Evolutionary conservation across 2,113 vertebrate species (phyloP), one percentile per base, ranked within the genome.

Genomic region (Triplophysa siluroides): DNA sequence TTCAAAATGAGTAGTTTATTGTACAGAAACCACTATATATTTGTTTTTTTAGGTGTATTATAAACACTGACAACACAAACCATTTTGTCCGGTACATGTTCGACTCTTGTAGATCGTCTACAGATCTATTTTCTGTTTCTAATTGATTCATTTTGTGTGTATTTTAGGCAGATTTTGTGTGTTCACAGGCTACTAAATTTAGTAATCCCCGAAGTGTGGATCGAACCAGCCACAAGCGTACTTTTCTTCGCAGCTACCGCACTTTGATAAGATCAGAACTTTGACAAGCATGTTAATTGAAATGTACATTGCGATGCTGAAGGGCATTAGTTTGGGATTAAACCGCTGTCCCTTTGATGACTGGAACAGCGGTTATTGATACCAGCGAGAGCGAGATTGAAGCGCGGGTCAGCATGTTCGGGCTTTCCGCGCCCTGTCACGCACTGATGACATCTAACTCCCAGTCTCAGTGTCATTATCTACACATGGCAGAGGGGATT

Each of bases 401-500:
- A 76, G 83, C 71, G 56, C 78, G 41, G 84, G 82, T 85, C 82
- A 85, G 82, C 70, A 70, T 78, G 78, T 84, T 69, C 68, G 63
- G 79, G 81, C 83, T 85, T 65, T 69, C 83, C 78, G 76, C 68
- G 71, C 79, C 83, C 73, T 83, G 89, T 90, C 88, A 89, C 67
- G 82, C 87, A 54, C 85, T 86, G 89, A 92, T 92, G 91, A 85
- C 89, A 91, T 91, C 89, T 90, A 90, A 92, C 88, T 90, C 83
- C 76, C 76, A 88, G 86, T 86, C 83, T 76, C 66, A 54, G 62
- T 76, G 70, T 89, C 85, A 90, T 92, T 92, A 93, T 92, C 91
- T 90, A 76, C 65, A 78, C 69, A 63, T 80, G 80, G 78, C 92
- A 93, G 90, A 87, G 86, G 76, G 89, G 91, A 92, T 92, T 91